Evolutionary conservation across 2,113 vertebrate genomes (phyloP), one percentile per base, ranked within the genome.

Genomic region (Paedocypris sp.): DNA sequence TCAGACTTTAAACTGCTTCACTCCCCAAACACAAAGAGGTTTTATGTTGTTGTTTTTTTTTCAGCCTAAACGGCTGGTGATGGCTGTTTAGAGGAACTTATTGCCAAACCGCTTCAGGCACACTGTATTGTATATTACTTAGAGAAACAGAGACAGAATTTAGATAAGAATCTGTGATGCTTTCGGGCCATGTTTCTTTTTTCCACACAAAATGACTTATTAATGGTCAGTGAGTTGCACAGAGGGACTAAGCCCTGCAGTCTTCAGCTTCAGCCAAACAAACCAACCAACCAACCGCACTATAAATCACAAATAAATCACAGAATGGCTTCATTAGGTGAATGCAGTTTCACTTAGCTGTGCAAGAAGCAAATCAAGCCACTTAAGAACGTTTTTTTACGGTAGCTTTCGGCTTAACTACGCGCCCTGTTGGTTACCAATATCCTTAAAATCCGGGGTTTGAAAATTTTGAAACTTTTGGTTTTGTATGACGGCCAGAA

Each of bases 161-260:
- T 75, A 77, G 83, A 60, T 60, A 52, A 52, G 60, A 26, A 26
- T 53, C 47, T 42, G 48, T 35, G 26, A 42, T 29, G 36, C 48
- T 53, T 51, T 53, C 28, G 18, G 60, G 49, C 46, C 15, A 42
- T 46, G 36, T 52, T 19, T 52, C 25, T 48, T 35, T 68, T 60
- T 62, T 23, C 46, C 35, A 42, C 45, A 32, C 52, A 58, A 66
- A 66, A 66, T 66, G 45, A 66, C 63, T 59, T 66, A 66, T 66
- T 66, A 66, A 59, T 59, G 63, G 63, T 41, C 35, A 57, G 45
- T 66, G 43, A 59, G 42, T 59, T 66, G 63, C 63, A 51, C 54
- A 59, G 45, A 50, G 33, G 53, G 53, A 48, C 35, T 43, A 45
- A 66, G 52, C 63, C 53, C 63, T 43, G 26, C 25, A 66, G 52